Evolutionary conservation across 2,113 vertebrate species (phyloP).

Genomic region (Sciurus niger): DNA sequence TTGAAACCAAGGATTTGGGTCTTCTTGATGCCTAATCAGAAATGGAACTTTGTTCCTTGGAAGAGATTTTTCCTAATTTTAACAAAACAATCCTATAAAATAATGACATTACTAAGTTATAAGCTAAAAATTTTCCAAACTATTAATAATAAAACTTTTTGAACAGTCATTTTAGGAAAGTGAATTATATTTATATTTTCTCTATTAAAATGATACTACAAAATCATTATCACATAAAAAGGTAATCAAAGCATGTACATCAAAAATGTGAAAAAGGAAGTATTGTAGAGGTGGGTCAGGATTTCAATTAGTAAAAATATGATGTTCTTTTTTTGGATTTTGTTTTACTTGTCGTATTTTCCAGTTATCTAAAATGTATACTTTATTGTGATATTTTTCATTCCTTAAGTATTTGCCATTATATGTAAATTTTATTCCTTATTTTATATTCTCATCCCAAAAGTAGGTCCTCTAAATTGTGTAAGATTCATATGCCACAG

Average conservation of each 20-base stretch:
- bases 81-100: slow-evolving; percentile 38
- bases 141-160: slow-evolving; percentile 6
- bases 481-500: slow-evolving; percentile 8
- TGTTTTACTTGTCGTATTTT: slow-evolving; percentile 46
- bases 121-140: slow-evolving; percentile 29
- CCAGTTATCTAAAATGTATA: background rate
- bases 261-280: background rate
- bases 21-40: slow-evolving; percentile 26
- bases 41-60: slow-evolving; percentile 17
- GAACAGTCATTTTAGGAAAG: slow-evolving; percentile 26
- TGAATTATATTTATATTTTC: slow-evolving; percentile 49
- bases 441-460: slow-evolving; percentile 33
- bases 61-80: slow-evolving; percentile 46
- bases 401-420: slow-evolving; percentile 15
- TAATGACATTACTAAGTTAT: background rate
- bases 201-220: background rate
- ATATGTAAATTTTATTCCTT: slow-evolving; percentile 18
- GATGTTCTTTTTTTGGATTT: slow-evolving; percentile 21
- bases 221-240: slow-evolving; percentile 53
- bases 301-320: slow-evolving; percentile 13
- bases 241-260: background rate
- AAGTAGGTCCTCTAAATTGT: background rate
- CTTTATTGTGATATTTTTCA: slow-evolving; percentile 37
- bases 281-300: background rate
- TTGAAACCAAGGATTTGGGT: background rate